Conservation (phyloP, 2,797 vertebrate species). For the Anguilla marmorata region DNA sequence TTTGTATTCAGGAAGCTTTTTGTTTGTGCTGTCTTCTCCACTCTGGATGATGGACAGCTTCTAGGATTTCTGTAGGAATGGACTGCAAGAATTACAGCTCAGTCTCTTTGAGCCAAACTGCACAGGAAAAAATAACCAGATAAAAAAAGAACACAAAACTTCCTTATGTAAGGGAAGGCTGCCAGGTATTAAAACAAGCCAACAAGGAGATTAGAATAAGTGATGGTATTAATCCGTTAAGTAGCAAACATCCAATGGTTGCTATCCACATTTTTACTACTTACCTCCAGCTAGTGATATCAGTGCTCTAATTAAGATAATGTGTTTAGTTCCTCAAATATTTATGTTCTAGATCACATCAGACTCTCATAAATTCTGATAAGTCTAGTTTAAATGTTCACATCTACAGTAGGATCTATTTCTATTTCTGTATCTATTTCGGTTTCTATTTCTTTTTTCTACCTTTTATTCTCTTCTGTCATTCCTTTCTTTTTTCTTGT, state of each 20-base stretch:
- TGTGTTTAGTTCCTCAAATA: constrained; percentile 3
- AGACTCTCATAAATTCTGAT: not conserved
- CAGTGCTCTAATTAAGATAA: constrained; percentile 10
- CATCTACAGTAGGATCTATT: not conserved
- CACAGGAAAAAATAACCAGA: not conserved
- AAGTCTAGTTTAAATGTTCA: not conserved
- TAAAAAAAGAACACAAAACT: not conserved
- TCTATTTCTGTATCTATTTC: not conserved
- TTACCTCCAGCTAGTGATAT: constrained; percentile 15
- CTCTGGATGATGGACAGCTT: not conserved
- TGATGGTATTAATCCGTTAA: constrained; percentile 4
- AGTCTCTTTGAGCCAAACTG: not conserved
- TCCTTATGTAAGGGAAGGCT: not conserved
- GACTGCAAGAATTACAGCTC: not conserved
- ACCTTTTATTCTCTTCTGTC: no score
- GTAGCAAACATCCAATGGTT: not conserved
- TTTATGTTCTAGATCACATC: not conserved
- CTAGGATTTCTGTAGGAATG: not conserved
- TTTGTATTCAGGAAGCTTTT: not conserved
- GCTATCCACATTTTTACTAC: not conserved
- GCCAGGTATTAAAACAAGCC: constrained; percentile 8
- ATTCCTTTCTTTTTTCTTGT: constrained; percentile 24
- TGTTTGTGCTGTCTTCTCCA: not conserved
- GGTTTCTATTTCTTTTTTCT: not conserved
- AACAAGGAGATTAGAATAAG: constrained; percentile 14